Base-by-base conservation (phyloP, 2,797 vertebrate genomes). In the Gallinago stenura region DNA sequence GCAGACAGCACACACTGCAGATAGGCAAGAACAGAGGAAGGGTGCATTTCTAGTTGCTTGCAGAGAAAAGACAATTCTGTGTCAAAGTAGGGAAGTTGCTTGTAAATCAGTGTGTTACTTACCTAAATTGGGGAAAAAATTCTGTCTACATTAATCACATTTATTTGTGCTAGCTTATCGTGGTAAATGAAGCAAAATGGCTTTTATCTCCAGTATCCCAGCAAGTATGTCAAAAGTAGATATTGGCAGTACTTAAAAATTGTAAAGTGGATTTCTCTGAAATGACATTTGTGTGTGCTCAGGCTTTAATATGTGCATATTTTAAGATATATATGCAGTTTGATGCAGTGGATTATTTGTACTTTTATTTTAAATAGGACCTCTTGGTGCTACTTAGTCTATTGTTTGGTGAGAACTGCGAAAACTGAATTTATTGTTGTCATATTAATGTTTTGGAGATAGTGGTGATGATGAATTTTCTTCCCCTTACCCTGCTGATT, bases 81-180 rank as follows among this genome's bases (percentile, higher is more conserved):
- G 15, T 48, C 6, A 5, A 53, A 54, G 12, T 8, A n/a, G 22
- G 8, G n/a, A 73, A 83, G 33, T 58, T 56, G 51, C 53, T 78
- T 64, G 16, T 65, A 64, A 70, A 80, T 87, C 35, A 20, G 5
- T 11, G 5, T 69, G 17, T 54, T 90, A 28, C 26, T 43, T 50
- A 28, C 8, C 17, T 22, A 60, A 50, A 66, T 30, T 20, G 8
- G 2, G 21, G 28, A 0, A 1, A 6, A n/a, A 33, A 43, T 2
- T 18, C 17, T 60, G 9, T 73, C 15, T 51, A 0, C 8, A 1
- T 76, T 37, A 65, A 20, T 61, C 62, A 18, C 10, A 6, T 41
- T 51, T 62, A 18, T 61, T 87, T 82, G 7, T 81, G 19, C 8
- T 37, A 30, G 0, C 9, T 92, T 60, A 6, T 58, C 50, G 41